Conservation (phyloP, 2,888 invertebrate species). For the Dione vanillae region DNA sequence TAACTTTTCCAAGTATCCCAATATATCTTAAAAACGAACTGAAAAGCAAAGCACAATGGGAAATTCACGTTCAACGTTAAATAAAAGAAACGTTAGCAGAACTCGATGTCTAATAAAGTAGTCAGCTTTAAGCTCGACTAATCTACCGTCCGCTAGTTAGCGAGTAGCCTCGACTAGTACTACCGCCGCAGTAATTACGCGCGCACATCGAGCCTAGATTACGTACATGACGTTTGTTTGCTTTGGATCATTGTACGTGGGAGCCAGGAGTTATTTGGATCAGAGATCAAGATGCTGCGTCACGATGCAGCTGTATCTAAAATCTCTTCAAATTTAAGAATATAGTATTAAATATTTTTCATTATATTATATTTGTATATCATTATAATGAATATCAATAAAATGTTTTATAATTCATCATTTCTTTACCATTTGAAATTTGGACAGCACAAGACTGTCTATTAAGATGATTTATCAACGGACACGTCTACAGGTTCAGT, state of each 20-base stretch:
- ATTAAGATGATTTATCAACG: neutral
- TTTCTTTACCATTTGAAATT: neutral
- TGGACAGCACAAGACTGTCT: neutral
- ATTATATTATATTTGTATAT: too few species aligned
- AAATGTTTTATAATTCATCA: too few species aligned
- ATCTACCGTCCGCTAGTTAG: slow-evolving; percentile 30
- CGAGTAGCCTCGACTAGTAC: neutral
- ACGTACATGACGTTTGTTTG: neutral
- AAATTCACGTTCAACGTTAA: neutral
- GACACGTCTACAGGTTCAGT: neutral
- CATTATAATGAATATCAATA: too few species aligned
- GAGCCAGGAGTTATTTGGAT: neutral
- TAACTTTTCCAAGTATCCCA: neutral
- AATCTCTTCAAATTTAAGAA: too few species aligned
- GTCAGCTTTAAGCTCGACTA: slow-evolving; percentile 23
- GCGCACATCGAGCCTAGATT: slow-evolving; percentile 10
- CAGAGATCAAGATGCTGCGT: too few species aligned
- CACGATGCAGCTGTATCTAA: too few species aligned
- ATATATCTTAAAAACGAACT: neutral
- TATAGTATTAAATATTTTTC: too few species aligned
- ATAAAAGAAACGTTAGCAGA: slow-evolving; percentile 11
- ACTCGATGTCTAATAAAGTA: slow-evolving; percentile 29
- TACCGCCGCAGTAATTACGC: slow-evolving; percentile 30
- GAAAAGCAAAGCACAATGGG: neutral
- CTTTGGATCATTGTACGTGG: neutral